phyloP scores from a whole-genome alignment of 1,140 invertebrate genomes.

The Papilio xuthus region DNA sequence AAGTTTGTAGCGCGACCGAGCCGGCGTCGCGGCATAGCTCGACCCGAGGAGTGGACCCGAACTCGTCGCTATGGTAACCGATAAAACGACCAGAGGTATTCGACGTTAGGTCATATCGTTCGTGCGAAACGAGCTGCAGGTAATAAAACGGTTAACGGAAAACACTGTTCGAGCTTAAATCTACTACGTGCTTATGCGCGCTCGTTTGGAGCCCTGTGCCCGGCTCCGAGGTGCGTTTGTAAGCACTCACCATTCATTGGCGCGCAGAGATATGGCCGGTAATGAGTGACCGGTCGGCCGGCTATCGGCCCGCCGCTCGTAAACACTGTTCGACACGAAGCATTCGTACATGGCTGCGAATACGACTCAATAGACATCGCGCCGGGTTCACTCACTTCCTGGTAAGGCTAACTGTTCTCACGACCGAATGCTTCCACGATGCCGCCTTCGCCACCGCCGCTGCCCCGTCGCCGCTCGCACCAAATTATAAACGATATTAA shows the following conservation, averaged over 20 bases:
- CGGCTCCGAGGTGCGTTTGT: constrained; percentile 65
- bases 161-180: constrained; percentile 61
- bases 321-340: constrained; percentile 73
- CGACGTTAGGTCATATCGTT: constrained; percentile 49
- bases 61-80: constrained; percentile 29
- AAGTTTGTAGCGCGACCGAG: constrained; percentile 27
- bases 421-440: constrained; percentile 45
- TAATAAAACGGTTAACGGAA: constrained; percentile 72
- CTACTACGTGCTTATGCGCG: constrained; percentile 67
- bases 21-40: background rate
- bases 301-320: constrained; percentile 75
- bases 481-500: constrained; percentile 39
- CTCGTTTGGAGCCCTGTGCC: constrained; percentile 66
- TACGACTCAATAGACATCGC: constrained; percentile 74
- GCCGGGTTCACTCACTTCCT: constrained; percentile 67
- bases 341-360: constrained; percentile 72
- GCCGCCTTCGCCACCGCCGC: background rate
- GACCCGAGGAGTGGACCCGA: constrained; percentile 9
- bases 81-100: constrained; percentile 34
- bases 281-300: constrained; percentile 69
- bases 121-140: constrained; percentile 57
- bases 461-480: background rate
- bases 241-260: constrained; percentile 75
- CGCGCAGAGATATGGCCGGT: constrained; percentile 76
- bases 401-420: constrained; percentile 58